Conservation (phyloP, 2,113 vertebrate species). For the Centropus unirufus region DNA sequence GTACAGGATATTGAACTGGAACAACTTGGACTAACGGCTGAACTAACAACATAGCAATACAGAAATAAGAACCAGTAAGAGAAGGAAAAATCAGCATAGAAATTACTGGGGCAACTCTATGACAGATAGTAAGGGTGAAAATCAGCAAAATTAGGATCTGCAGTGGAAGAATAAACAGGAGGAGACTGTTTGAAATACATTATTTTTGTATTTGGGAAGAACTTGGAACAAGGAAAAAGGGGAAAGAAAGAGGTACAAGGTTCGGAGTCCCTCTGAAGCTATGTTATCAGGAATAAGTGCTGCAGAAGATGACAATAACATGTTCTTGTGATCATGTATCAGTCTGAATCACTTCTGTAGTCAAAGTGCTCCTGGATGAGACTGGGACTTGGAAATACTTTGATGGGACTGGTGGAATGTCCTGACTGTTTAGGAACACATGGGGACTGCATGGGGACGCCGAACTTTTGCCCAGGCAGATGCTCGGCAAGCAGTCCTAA, state of each 20-base stretch:
- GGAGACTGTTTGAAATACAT: background rate
- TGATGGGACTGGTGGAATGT: background rate
- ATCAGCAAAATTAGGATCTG: background rate
- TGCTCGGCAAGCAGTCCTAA: too few species aligned
- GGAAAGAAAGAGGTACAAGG: background rate
- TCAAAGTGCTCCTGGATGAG: background rate
- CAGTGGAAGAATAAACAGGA: background rate
- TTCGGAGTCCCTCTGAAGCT: background rate
- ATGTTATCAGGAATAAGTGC: background rate
- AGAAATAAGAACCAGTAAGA: background rate
- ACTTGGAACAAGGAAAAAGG: fast-evolving
- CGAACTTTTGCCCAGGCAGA: too few species aligned
- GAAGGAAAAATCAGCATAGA: background rate
- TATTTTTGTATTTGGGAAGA: background rate
- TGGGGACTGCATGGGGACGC: background rate
- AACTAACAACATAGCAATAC: background rate
- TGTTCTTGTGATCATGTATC: background rate
- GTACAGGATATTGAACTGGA: background rate
- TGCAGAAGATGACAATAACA: background rate
- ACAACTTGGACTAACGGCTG: background rate
- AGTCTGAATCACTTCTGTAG: background rate
- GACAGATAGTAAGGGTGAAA: background rate
- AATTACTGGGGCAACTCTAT: background rate
- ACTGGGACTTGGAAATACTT: background rate
- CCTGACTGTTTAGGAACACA: background rate